Conservation (phyloP, 1,140 invertebrate genomes). For the Hycleus cichorii region DNA sequence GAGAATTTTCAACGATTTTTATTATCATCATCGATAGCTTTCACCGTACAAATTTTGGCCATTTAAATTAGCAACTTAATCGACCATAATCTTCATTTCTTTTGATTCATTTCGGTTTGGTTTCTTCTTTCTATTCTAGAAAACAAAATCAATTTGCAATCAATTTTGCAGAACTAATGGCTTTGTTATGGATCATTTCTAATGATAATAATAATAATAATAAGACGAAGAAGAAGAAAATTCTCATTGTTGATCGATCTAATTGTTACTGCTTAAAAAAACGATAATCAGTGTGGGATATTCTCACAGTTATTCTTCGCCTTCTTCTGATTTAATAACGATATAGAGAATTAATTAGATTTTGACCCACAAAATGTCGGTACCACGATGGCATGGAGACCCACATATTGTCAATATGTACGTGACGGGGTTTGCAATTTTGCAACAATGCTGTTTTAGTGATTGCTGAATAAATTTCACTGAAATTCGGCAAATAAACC, state of each 20-base stretch:
- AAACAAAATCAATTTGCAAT: neutral
- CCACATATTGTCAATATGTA: neutral
- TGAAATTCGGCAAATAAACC: too few relatives aligned
- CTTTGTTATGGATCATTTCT: neutral
- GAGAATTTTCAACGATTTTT: neutral
- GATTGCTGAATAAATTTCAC: too few relatives aligned
- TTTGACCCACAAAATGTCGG: constrained; percentile 7
- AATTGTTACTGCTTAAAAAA: neutral
- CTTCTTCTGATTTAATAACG: too few relatives aligned
- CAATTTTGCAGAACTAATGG: neutral
- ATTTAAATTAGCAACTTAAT: too few relatives aligned
- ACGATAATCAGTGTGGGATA: too few relatives aligned
- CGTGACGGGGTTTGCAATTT: neutral
- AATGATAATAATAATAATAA: too few relatives aligned
- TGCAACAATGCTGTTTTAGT: neutral
- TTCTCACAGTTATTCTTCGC: too few relatives aligned
- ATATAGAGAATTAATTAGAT: too few relatives aligned
- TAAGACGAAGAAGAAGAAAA: neutral
- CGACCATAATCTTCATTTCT: too few relatives aligned
- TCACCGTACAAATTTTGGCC: too few relatives aligned
- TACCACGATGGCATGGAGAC: constrained; percentile 10
- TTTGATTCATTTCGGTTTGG: too few relatives aligned
- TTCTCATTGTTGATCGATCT: neutral
- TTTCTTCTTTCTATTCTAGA: neutral
- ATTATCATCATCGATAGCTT: neutral